Evolutionary conservation across 2,113 vertebrate genomes (phyloP), one percentile per base, ranked within the genome.

Genomic region (Leiothrix lutea): DNA sequence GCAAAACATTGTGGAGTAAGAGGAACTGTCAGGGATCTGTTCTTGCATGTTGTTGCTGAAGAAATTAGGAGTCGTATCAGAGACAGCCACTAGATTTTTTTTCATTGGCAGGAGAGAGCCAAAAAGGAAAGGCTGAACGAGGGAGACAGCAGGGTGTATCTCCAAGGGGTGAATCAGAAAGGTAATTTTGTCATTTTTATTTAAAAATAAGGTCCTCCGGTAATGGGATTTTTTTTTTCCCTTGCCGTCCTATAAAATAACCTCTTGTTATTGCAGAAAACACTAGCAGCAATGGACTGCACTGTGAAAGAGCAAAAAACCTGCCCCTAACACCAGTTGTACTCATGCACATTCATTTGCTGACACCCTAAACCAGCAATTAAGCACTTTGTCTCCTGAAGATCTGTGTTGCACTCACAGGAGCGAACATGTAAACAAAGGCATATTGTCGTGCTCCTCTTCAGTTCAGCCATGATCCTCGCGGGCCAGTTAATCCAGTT

Each of bases 401-500:
- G 64, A 67, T 70, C 47, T 29, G 73, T 64, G 67, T 95, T 88
- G 91, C 44, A 5, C 69, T 64, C 40, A 1, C 64, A 53, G 75
- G 78, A 79, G 69, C 38, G 40, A 75, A 35, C 71, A 57, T n/a
- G 88, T 94, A 95, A 96, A 96, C 92, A 95, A 94, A 93, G 83
- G 88, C 86, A 61, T 88, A 86, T 88, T 96, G 92, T 78, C 21
- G 1, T 84, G 75, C n/a, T 88, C 51, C 85, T 94, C 88, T 95
- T 80, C 87, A 25, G 64, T 62, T 94, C 92, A 79, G 86, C 95
- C 89, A 75, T 95, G 92, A 94, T 94, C 94, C 94, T 97, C 9
- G 1, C 24, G 2, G 82, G 92, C 94, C 92, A 96, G 93, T 96
- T 96, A 96, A 97, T 96, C 94, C 96, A 96, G 92, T 96, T 97